Evolutionary conservation across 2,888 invertebrate species (phyloP), one percentile per base, ranked within the genome.

Genomic region (Drosophila aldrichi): DNA sequence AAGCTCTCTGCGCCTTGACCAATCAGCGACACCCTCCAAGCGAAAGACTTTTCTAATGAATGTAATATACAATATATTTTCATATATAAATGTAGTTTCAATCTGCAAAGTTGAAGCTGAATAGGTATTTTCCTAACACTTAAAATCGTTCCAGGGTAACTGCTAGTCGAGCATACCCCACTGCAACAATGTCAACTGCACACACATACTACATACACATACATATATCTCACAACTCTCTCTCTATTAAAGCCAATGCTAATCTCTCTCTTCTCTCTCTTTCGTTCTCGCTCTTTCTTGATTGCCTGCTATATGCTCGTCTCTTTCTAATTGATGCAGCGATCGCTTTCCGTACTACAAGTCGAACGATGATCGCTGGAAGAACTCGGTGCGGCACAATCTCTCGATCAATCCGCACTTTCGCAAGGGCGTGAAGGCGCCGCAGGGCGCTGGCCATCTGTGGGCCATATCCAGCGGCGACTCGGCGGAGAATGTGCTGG

Each of bases 321-420:
- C 59, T 59, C 51, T 59, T 3, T 74, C 48, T 44, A 18, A 60
- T 76, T 38, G 12, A 16, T 78, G 61, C 72, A 97, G 97, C 5
- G 97, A 97, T 90, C 96, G 96, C 70, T 97, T 97, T 93, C 97
- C 97, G 0, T 97, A 95, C 92, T 98, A 97, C 94, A 97, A 97
- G 91, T 96, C 96, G 44, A 96, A 97, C 90, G 97, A 98, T 85
- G 97, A 97, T 91, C 95, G 97, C 86, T 97, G 97, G 97, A 98
- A 98, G 93, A 98, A 98, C 91, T 97, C 97, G 0, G 97, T 98
- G 2, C 94, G 97, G 77, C 97, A 97, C 93, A 98, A 98, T 92
- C 94, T 98, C 18, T 97, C 97, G 40, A 98, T 98, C 90, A 98
- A 97, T 93, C 97, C 97, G 0, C 97, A 97, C 93, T 98, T 98